phyloP scores from a whole-genome alignment of 2,797 vertebrate genomes.

The Esox lucius region DNA sequence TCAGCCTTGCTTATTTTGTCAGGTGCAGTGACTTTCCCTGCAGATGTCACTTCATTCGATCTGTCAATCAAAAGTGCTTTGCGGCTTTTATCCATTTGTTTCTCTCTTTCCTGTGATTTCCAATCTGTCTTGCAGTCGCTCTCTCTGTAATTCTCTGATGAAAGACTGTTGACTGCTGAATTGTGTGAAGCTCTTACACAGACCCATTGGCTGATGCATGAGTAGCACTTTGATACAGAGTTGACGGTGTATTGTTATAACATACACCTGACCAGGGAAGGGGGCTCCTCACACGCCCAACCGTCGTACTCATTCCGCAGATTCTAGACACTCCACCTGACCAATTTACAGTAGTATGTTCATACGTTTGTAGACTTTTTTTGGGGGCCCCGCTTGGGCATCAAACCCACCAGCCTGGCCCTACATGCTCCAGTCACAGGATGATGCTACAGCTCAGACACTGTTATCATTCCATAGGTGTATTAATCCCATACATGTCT shows the following conservation, averaged over 20 bases:
- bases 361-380: too few species aligned
- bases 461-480: not conserved
- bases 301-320: not conserved
- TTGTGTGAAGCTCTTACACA: not conserved
- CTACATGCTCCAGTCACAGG: not conserved
- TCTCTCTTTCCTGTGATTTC: constrained; percentile 8
- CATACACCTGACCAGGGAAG: not conserved
- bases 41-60: constrained; percentile 34
- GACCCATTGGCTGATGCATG: constrained; percentile 8
- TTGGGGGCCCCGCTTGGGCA: too few species aligned
- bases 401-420: too few species aligned
- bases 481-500: not conserved
- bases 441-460: not conserved
- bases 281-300: not conserved
- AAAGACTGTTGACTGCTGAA: not conserved
- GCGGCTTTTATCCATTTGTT: constrained; percentile 31
- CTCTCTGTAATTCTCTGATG: not conserved
- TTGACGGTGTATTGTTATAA: not conserved
- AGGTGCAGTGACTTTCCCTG: constrained; percentile 62
- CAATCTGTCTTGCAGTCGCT: constrained; percentile 8
- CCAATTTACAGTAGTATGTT: too few species aligned
- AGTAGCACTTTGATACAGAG: not conserved
- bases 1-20: constrained; percentile 73
- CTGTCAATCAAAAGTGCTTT: constrained; percentile 48
- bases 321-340: not conserved